Conservation (phyloP, 1,140 invertebrate species). For the Trachelipus rathkii region DNA sequence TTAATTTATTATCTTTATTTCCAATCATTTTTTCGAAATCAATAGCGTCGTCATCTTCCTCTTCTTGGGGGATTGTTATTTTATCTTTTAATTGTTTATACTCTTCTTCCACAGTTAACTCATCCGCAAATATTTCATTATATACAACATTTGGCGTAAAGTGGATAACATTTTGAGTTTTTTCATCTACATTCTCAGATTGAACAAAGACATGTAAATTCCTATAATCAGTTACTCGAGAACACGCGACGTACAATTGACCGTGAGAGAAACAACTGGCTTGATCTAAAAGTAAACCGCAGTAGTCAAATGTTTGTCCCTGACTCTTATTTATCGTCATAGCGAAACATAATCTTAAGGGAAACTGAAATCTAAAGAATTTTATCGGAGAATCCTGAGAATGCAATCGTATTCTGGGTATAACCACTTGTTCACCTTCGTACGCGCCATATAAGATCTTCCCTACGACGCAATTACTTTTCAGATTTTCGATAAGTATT, state of each 20-base stretch:
- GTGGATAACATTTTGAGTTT: background rate
- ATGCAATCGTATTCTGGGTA: background rate
- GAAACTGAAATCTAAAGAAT: background rate
- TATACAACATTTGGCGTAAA: background rate
- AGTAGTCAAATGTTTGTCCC: background rate
- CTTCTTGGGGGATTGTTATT: too few species aligned
- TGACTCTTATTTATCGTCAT: slow-evolving; percentile 17
- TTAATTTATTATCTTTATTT: too few species aligned
- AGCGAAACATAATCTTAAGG: background rate
- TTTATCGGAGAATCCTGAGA: background rate
- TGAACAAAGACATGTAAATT: background rate
- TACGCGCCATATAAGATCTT: background rate
- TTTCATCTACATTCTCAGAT: background rate
- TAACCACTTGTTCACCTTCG: background rate
- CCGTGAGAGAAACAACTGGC: slow-evolving; percentile 1
- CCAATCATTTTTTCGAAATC: too few species aligned
- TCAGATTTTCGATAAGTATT: background rate
- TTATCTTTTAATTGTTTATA: too few species aligned
- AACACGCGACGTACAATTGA: slow-evolving; percentile 5
- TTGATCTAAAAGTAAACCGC: background rate
- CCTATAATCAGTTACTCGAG: background rate
- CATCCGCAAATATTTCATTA: background rate
- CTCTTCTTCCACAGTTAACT: background rate
- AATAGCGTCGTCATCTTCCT: too few species aligned
- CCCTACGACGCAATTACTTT: background rate